Conservation (phyloP, 2,888 invertebrate genomes). For the Agrenia bidenticulata region DNA sequence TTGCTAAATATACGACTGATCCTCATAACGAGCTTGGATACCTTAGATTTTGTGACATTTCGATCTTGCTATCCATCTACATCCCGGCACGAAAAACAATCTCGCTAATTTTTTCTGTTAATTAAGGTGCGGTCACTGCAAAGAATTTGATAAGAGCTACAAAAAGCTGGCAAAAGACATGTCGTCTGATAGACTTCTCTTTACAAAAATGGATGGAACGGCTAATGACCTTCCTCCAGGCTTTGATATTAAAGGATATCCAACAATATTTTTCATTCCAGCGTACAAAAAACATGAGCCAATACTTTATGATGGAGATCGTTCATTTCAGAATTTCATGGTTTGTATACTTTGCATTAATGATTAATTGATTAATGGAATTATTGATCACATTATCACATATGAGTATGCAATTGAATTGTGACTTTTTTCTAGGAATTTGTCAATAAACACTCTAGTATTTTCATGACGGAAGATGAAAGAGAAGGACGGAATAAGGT, state of each 20-base stretch:
- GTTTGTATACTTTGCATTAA: constrained; percentile 24
- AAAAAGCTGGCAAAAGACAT: constrained; percentile 55
- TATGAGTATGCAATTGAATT: constrained; percentile 1
- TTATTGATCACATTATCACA: not conserved
- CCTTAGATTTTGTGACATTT: too few relatives aligned
- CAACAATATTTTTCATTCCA: constrained; percentile 57
- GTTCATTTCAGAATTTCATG: constrained; percentile 55
- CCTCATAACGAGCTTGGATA: too few relatives aligned
- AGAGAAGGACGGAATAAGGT: constrained; percentile 49
- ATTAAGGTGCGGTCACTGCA: constrained; percentile 61
- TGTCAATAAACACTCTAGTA: constrained; percentile 43
- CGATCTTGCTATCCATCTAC: not conserved
- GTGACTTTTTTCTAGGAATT: constrained; percentile 33
- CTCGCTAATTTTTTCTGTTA: too few relatives aligned
- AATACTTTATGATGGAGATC: constrained; percentile 56
- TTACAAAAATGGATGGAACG: constrained; percentile 56
- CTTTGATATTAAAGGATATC: constrained; percentile 55
- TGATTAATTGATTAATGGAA: not conserved
- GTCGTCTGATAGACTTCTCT: constrained; percentile 51
- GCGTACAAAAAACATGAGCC: constrained; percentile 56
- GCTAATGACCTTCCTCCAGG: constrained; percentile 55
- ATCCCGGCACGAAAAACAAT: not conserved
- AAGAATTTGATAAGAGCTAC: constrained; percentile 60
- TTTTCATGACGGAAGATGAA: constrained; percentile 46
- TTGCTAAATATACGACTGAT: too few relatives aligned